Base-by-base conservation (phyloP, 1,140 invertebrate genomes). In the Hirudo medicinalis region DNA sequence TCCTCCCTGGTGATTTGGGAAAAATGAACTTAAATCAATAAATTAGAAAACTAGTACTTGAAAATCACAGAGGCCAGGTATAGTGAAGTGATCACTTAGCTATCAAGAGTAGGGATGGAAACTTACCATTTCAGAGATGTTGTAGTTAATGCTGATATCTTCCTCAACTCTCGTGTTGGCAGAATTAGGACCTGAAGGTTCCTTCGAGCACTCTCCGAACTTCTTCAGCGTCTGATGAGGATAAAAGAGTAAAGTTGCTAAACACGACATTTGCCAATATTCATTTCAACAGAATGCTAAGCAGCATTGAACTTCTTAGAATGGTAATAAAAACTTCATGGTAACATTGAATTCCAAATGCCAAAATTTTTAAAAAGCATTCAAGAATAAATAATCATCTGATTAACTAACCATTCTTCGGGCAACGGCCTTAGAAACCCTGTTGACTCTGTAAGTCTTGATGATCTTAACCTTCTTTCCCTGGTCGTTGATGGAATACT, bases 141-240 rank as follows among this genome's bases (percentile, higher is more conserved):
- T 78, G 78, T 85, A 87, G 76, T 86, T 92, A 91, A 99, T 94
- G 75, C 88, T 90, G 9, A 98, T 90, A 83, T 97, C 94, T 86
- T 99, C 96, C 73, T 89, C 89, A 3, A 92, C 89, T 78, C 94
- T 89, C 5, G 96, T 99, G 0, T 94, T 99, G 0, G 93, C 88
- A 29, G 94, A 91, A 82, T 97, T 95, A 0, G 94, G 94, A 1
- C 95, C 95, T 11, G 92, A 91, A 75, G 92, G 90, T 78, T 98
- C 95, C 78, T 87, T 86, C 27, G 85, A 86, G 9, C 91, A 93
- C 72, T 89, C 88, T 49, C 95, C 95, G 85, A 94, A 98, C 81
- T 98, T 98, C 27, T 87, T 84, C 91, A 91, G 96, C 60, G 88
- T 90, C 81, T 84, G 74, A 29, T 54, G 19, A 53, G 20, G 36